Evolutionary conservation across 2,113 vertebrate genomes (phyloP).

Genomic region (Eubucco bourcierii): DNA sequence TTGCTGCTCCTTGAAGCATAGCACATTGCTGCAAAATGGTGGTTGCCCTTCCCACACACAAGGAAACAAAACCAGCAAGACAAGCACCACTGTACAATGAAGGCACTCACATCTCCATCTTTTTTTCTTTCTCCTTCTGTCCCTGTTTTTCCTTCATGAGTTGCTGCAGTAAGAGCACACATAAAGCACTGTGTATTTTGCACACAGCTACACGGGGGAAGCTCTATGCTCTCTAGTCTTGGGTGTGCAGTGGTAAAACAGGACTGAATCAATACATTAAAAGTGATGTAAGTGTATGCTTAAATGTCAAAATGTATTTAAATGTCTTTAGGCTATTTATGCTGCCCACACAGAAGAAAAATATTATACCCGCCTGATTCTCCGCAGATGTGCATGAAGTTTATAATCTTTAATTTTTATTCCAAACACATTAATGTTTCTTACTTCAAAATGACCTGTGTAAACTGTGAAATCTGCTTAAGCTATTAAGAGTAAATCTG

Average conservation of each 20-base stretch:
- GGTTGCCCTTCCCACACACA: background rate
- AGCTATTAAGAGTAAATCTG: constrained; percentile 64
- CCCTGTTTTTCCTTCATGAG: background rate
- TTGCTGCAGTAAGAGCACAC: background rate
- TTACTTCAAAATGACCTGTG: constrained; percentile 63
- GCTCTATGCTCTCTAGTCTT: background rate
- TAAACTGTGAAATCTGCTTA: constrained; percentile 71
- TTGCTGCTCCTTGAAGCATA: background rate
- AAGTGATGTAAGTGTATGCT: constrained; percentile 21
- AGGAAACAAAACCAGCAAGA: background rate
- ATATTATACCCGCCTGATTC: background rate
- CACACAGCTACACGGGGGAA: background rate
- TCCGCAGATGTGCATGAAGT: constrained; percentile 53
- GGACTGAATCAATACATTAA: background rate
- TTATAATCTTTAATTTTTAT: constrained; percentile 63
- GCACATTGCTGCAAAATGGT: background rate
- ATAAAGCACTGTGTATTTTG: background rate
- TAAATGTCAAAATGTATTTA: constrained; percentile 43
- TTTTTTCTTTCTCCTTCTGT: background rate
- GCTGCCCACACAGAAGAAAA: background rate
- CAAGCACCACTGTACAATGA: fast-evolving
- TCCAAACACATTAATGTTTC: constrained; percentile 63
- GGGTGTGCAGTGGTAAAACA: background rate
- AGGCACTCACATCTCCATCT: fast-evolving
- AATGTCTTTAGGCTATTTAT: constrained; percentile 40